A percentile compares a stretch with the other conserved stretches of the same genome.
These are phyloP conservation scores for Sporophila hypoxantha DNA, from an alignment of 2,113 vertebrate genomes.

Conservation along the genomic window DNA sequence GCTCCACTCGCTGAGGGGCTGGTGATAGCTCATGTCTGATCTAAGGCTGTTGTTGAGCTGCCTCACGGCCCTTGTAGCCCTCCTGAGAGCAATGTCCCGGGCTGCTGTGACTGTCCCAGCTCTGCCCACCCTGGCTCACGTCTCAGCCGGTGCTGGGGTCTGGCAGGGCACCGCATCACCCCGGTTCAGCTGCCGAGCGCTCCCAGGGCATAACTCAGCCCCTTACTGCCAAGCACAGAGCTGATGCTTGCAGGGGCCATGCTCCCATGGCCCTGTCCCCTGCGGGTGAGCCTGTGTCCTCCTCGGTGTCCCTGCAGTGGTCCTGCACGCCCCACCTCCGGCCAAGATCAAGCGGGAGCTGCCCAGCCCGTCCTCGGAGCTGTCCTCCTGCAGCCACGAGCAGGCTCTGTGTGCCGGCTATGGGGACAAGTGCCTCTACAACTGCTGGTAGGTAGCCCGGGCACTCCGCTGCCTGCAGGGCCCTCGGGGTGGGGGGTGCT, in stretches of 20 bases:
- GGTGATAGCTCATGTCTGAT: fast-evolving
- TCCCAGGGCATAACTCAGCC: background rate
- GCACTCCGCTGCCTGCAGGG: fast-evolving
- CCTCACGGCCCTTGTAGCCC: background rate
- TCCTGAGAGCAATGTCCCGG: background rate
- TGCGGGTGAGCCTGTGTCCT: background rate
- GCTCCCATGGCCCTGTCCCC: background rate
- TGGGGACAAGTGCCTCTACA: constrained; percentile 99
- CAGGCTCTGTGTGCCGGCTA: constrained; percentile 83
- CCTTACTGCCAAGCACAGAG: background rate
- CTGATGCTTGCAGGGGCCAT: fast-evolving
- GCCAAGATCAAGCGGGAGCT: constrained; percentile 94
- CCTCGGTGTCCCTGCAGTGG: constrained; percentile 72
- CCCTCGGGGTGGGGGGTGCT: fast-evolving
- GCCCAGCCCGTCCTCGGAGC: constrained; percentile 82
- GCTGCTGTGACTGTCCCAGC: background rate
- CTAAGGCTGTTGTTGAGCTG: fast-evolving
- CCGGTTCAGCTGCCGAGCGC: background rate
- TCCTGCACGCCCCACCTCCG: constrained; percentile 90
- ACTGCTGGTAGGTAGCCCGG: constrained; percentile 81
- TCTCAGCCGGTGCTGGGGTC: fast-evolving
- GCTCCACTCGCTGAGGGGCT: fast-evolving
- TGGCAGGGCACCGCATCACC: background rate
- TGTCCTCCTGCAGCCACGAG: constrained; percentile 87
- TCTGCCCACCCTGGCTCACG: background rate